These are phyloP conservation scores for Chrysina gloriosa DNA, from an alignment of 2,888 invertebrate genomes.

Conservation along the genomic window DNA sequence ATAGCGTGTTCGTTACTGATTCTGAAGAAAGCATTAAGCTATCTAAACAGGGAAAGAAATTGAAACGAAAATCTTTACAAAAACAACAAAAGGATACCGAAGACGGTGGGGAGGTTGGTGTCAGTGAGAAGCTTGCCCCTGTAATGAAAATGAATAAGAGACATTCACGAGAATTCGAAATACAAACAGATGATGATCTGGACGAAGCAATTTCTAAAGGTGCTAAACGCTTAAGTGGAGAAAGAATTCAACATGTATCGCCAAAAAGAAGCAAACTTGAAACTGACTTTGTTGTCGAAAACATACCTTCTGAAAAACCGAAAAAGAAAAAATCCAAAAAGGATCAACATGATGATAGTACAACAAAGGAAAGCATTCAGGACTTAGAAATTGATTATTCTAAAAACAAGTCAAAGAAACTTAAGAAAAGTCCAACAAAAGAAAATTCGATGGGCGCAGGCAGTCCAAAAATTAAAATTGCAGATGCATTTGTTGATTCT, in stretches of 20 bases:
- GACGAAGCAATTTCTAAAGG: neutral
- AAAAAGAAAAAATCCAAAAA: conserved; percentile 9
- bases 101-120: neutral
- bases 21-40: neutral
- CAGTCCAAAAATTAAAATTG: neutral
- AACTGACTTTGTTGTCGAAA: conserved; percentile 1
- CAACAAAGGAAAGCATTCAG: neutral
- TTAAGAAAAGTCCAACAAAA: neutral
- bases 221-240: conserved; percentile 13
- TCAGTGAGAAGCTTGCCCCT: neutral
- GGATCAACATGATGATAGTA: neutral
- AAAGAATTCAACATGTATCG: neutral
- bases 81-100: neutral
- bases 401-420: neutral
- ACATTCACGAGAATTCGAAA: neutral
- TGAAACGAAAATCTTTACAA: neutral
- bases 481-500: neutral
- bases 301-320: neutral
- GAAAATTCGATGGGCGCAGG: no score
- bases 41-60: neutral
- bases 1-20: neutral
- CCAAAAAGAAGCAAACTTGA: conserved; percentile 3
- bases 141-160: conserved; percentile 15
- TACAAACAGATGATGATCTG: neutral
- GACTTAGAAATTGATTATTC: neutral